Conservation (phyloP, 2,797 vertebrate genomes). For the Mallotus villosus region DNA sequence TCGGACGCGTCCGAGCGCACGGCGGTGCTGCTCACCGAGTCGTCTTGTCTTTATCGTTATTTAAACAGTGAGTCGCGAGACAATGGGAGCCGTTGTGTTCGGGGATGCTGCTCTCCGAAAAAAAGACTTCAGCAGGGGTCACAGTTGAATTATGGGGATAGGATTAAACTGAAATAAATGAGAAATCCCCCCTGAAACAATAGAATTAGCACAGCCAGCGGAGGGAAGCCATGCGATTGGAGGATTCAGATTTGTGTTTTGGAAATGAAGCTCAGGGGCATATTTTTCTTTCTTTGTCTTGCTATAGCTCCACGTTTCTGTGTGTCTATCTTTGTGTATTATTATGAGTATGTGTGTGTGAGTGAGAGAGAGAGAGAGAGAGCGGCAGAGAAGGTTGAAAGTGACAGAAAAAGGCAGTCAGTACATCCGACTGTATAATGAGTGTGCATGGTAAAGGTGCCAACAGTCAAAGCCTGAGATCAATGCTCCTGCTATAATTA, state of each 20-base stretch:
- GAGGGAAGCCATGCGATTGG: background rate
- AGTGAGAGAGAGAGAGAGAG: too few relatives aligned
- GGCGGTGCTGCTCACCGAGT: slow-evolving; percentile 37
- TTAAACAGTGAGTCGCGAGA: slow-evolving; percentile 62
- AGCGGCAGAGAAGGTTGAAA: slow-evolving; percentile 29
- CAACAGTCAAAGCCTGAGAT: slow-evolving; percentile 52
- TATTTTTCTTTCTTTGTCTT: too few relatives aligned
- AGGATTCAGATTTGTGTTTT: background rate
- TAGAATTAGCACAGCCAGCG: background rate
- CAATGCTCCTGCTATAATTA: slow-evolving; percentile 55
- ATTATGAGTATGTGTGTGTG: background rate
- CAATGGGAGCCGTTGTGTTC: background rate
- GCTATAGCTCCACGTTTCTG: too few relatives aligned
- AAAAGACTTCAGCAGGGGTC: too few relatives aligned
- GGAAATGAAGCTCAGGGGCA: too few relatives aligned
- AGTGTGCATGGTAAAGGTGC: slow-evolving; percentile 50
- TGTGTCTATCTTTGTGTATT: too few relatives aligned
- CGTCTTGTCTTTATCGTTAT: slow-evolving; percentile 71
- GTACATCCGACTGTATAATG: slow-evolving; percentile 64
- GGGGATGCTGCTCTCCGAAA: too few relatives aligned
- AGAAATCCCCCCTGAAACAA: background rate
- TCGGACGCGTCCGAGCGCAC: slow-evolving; percentile 62
- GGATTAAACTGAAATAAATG: too few relatives aligned
- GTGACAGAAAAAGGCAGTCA: slow-evolving; percentile 44
- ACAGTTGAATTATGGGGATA: too few relatives aligned